Evolutionary conservation across 1,140 invertebrate genomes (phyloP).

Genomic region (Harpegnathos saltator): DNA sequence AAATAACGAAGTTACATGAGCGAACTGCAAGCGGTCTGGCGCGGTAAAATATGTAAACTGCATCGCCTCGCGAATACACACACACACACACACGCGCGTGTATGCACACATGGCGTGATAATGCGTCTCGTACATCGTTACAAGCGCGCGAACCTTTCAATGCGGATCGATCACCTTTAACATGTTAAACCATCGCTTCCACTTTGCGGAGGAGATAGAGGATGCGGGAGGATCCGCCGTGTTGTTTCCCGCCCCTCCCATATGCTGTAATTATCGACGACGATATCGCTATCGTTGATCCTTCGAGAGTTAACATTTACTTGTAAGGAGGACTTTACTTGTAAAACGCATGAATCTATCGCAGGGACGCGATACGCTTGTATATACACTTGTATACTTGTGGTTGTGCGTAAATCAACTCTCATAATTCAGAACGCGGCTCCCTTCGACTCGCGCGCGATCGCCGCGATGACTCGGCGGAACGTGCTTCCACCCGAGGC

Average conservation of each 20-base stretch:
- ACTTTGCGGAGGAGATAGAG: background rate
- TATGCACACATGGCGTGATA: background rate
- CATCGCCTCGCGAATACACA: too few species aligned
- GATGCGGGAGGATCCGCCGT: background rate
- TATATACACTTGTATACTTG: background rate
- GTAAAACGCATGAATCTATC: too few species aligned
- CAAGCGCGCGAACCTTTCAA: background rate
- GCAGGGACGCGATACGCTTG: too few species aligned
- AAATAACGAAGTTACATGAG: conserved; percentile 29
- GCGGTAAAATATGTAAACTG: conserved; percentile 24
- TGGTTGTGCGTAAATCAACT: conserved; percentile 28
- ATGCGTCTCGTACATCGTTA: background rate
- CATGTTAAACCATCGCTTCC: background rate
- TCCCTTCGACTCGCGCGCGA: conserved; percentile 20
- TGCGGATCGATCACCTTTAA: background rate
- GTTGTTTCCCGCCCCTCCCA: too few species aligned
- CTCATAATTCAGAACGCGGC: too few species aligned
- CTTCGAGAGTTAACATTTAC: too few species aligned
- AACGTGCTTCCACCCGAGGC: background rate
- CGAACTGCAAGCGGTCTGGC: background rate
- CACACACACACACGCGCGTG: too few species aligned
- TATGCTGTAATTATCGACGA: too few species aligned
- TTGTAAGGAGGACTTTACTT: too few species aligned
- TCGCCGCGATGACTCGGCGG: too few species aligned
- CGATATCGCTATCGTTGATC: too few species aligned